These are phyloP conservation scores for Sinonovacula constricta DNA, from an alignment of 1,140 invertebrate genomes.

Conservation along the genomic window DNA sequence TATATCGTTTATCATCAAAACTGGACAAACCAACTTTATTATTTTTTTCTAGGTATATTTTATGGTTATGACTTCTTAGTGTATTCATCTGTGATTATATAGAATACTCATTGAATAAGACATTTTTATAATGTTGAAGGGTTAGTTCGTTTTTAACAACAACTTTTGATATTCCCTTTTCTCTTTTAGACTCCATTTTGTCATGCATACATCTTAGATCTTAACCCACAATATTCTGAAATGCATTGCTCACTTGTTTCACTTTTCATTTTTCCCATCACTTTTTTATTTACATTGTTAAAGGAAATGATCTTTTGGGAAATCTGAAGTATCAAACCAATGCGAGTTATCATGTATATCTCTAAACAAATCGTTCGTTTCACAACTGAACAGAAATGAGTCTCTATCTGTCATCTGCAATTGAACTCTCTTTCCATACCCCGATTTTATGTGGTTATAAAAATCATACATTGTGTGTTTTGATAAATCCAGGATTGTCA, in stretches of 20 bases:
- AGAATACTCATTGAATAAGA: slow-evolving; percentile 22
- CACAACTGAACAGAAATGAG: slow-evolving; percentile 74
- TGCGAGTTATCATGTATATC: slow-evolving; percentile 68
- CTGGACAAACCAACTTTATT: slow-evolving; percentile 26
- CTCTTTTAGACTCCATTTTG: slow-evolving; percentile 23
- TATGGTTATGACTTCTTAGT: slow-evolving; percentile 29
- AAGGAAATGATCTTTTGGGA: slow-evolving; percentile 59
- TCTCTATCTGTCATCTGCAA: slow-evolving; percentile 79
- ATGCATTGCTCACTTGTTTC: slow-evolving; percentile 73
- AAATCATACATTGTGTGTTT: slow-evolving; percentile 71
- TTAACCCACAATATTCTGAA: slow-evolving; percentile 32
- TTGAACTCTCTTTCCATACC: slow-evolving; percentile 67
- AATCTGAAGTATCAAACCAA: slow-evolving; percentile 60
- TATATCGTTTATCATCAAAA: slow-evolving; percentile 34
- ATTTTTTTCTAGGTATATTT: slow-evolving; percentile 38
- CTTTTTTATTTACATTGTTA: slow-evolving; percentile 78
- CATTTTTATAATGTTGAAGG: slow-evolving; percentile 36
- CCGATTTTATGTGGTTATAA: slow-evolving; percentile 61
- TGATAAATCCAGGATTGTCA: slow-evolving; percentile 39
- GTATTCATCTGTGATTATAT: slow-evolving; percentile 23
- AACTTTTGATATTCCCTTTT: slow-evolving; percentile 35
- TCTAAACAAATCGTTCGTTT: slow-evolving; percentile 76
- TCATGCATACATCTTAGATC: slow-evolving; percentile 47
- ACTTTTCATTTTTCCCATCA: slow-evolving; percentile 80
- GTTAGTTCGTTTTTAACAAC: slow-evolving; percentile 28